Percentiles rank a stretch among this genome's conserved stretches.
phyloP scores from a whole-genome alignment of 2,113 vertebrate species.

The Phalacrocorax carbo region DNA sequence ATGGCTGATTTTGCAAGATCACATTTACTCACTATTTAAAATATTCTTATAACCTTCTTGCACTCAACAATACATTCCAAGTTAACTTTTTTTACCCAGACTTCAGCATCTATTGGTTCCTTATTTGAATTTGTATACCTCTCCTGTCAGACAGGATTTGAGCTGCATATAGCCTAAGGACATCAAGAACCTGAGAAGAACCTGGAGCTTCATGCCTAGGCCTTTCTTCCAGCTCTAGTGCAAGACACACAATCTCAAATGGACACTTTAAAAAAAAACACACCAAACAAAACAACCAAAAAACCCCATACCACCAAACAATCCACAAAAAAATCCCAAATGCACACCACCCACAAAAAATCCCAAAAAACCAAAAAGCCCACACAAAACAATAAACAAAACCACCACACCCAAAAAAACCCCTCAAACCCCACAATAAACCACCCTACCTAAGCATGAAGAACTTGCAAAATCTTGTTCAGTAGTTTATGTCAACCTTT shows the following conservation, averaged over 20 bases:
- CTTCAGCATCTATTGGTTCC: neutral
- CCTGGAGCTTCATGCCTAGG: neutral
- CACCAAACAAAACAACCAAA: no score
- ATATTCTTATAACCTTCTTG: neutral
- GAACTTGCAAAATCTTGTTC: neutral
- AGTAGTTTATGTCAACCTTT: neutral
- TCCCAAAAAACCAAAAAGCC: no score
- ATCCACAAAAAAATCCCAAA: no score
- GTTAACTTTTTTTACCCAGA: neutral
- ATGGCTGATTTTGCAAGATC: neutral
- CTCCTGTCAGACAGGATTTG: neutral
- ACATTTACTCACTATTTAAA: neutral
- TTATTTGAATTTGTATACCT: neutral
- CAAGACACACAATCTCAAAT: neutral
- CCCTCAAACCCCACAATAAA: neutral
- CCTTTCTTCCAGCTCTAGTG: neutral
- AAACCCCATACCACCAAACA: no score
- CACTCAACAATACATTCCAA: neutral
- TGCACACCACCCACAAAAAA: no score
- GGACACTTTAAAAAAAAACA: neutral
- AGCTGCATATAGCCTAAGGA: neutral
- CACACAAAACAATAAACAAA: neutral
- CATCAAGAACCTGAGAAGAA: neutral
- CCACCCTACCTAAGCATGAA: neutral
- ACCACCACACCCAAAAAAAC: neutral